Percentiles rank a stretch among this genome's conserved stretches.
Conservation (phyloP, 2,888 invertebrate species). For the Agriopis leucophaearia region DNA sequence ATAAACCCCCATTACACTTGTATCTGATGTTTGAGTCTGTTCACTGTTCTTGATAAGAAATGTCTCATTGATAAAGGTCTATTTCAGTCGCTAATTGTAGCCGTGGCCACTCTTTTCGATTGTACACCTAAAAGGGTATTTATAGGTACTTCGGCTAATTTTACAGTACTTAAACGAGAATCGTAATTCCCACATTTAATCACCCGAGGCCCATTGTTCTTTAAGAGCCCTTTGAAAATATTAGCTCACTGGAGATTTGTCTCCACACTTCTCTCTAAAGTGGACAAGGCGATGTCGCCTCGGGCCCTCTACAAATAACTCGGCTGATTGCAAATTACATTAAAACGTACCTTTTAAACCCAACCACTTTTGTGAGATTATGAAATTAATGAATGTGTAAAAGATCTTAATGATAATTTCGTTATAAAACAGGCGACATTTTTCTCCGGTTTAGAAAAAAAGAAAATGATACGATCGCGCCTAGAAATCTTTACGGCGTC, state of each 20-base stretch:
- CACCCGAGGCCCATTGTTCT: constrained; percentile 56
- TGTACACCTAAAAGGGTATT: constrained; percentile 22
- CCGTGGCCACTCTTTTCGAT: constrained; percentile 10
- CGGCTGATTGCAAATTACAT: constrained; percentile 64
- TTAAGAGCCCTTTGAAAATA: constrained; percentile 60
- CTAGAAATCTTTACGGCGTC: constrained; percentile 26
- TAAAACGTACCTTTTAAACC: constrained; percentile 58
- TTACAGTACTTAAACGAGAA: constrained; percentile 49
- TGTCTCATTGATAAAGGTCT: not conserved
- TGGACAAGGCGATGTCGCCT: constrained; percentile 56
- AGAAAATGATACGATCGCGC: constrained; percentile 23
- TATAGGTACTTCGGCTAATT: constrained; percentile 41
- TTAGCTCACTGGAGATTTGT: constrained; percentile 58
- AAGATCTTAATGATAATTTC: constrained; percentile 29
- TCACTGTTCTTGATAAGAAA: no score
- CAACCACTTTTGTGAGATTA: constrained; percentile 47
- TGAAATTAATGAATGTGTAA: constrained; percentile 49
- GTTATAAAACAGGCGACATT: constrained; percentile 16
- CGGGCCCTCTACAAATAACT: constrained; percentile 50
- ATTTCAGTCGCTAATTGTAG: constrained; percentile 7
- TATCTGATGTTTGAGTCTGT: no score
- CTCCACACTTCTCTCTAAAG: constrained; percentile 51
- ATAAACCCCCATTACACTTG: no score
- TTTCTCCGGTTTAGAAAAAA: constrained; percentile 11
- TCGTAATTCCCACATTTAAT: constrained; percentile 46